A percentile compares a stretch with the other conserved stretches of the same genome.
phyloP scores from a whole-genome alignment of 2,113 vertebrate genomes.

The Vimba vimba region DNA sequence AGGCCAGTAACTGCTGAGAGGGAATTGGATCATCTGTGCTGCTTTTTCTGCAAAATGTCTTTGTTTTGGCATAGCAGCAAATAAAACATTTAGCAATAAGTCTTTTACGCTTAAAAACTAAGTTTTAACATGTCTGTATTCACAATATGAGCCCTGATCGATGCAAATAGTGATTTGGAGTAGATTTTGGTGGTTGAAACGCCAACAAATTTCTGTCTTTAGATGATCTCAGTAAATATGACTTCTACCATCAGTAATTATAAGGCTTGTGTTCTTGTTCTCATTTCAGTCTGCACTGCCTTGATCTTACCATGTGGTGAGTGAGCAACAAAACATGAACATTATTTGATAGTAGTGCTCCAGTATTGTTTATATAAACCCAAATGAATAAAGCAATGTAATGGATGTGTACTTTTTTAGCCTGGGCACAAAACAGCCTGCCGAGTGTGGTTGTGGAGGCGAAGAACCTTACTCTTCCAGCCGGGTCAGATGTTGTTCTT shows the following conservation, averaged over 20 bases:
- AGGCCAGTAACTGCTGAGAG: constrained; percentile 54
- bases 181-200: not conserved
- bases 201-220: not conserved
- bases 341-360: not conserved
- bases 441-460: constrained; percentile 81
- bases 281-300: constrained; percentile 71
- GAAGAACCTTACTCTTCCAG: constrained; percentile 76
- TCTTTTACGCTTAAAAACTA: not conserved
- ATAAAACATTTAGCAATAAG: constrained; percentile 24
- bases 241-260: not conserved
- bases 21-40: constrained; percentile 69
- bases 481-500: constrained; percentile 78
- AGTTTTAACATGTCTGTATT: not conserved
- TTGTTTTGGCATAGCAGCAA: constrained; percentile 60
- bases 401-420: constrained; percentile 59
- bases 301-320: constrained; percentile 62
- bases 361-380: not conserved
- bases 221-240: not conserved
- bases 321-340: not conserved
- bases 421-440: constrained; percentile 66
- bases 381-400: not conserved
- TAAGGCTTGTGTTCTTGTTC: constrained; percentile 47
- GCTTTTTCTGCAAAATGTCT: constrained; percentile 34
- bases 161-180: not conserved
- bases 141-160: not conserved